Conservation (phyloP, 2,797 vertebrate genomes). For the Crax fasciolata region DNA sequence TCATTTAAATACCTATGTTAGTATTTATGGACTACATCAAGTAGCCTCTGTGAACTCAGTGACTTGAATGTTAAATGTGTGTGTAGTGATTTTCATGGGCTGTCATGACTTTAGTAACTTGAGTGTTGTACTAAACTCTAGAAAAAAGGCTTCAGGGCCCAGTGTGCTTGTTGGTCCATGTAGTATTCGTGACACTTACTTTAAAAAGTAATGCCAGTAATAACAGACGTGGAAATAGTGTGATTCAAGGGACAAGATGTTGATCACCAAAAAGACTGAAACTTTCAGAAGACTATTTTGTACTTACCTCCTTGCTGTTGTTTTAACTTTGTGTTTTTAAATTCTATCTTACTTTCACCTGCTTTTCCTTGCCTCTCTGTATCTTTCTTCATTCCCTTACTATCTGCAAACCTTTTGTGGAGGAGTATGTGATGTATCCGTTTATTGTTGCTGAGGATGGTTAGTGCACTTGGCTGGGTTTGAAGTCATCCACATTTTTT, state of each 20-base stretch:
- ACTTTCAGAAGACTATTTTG: neutral
- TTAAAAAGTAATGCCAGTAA: rapidly evolving
- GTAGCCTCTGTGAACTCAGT: neutral
- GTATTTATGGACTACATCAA: neutral
- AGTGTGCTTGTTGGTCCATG: rapidly evolving
- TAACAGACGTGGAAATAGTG: neutral
- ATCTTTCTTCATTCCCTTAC: neutral
- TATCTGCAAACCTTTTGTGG: neutral
- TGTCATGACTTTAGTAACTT: rapidly evolving
- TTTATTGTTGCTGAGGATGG: neutral
- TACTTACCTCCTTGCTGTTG: neutral
- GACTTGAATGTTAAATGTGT: neutral
- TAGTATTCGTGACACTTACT: neutral
- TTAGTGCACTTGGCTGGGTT: neutral
- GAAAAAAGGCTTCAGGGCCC: neutral
- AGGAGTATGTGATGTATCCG: neutral
- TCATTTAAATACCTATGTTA: neutral
- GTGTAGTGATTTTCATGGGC: neutral
- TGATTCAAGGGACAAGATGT: neutral
- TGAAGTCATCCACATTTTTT: neutral
- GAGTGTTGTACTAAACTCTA: neutral
- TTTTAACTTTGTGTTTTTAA: neutral
- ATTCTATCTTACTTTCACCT: neutral
- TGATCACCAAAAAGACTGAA: neutral
- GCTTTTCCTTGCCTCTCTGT: neutral